Evolutionary conservation across 2,113 vertebrate species (phyloP).

Genomic region (Chrysemys picta): DNA sequence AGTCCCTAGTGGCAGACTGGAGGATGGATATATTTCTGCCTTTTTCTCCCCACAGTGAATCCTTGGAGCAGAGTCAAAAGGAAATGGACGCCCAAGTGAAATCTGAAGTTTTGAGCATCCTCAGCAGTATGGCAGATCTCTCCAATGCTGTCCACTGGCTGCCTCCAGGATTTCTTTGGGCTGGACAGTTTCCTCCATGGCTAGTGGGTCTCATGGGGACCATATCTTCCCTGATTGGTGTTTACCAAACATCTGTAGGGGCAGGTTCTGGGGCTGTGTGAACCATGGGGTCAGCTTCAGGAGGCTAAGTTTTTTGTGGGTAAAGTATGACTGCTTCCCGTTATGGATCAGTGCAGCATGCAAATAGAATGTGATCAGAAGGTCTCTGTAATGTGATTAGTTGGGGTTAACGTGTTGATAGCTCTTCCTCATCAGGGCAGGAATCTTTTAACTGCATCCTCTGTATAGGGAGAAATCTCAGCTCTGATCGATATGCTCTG

Average conservation of each 20-base stretch:
- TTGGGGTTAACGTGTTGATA: background rate
- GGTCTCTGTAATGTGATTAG: background rate
- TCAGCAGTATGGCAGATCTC: conserved; percentile 86
- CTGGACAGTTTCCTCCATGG: conserved; percentile 88
- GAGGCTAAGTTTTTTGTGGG: background rate
- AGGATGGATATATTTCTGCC: background rate
- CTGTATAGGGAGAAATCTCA: background rate
- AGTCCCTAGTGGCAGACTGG: background rate
- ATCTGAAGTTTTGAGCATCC: conserved; percentile 81
- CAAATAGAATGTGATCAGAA: background rate
- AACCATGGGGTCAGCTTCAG: background rate
- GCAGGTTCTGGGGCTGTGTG: conserved; percentile 42
- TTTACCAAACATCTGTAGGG: conserved; percentile 80
- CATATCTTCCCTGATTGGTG: conserved; percentile 87
- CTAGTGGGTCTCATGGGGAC: conserved; percentile 94
- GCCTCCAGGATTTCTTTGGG: conserved; percentile 92
- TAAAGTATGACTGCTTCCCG: background rate
- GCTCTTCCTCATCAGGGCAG: background rate
- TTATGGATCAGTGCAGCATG: background rate
- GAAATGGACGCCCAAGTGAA: conserved; percentile 27
- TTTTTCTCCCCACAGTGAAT: background rate
- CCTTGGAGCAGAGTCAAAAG: background rate
- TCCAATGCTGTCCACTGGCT: conserved; percentile 94
- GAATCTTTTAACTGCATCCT: background rate
- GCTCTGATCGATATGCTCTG: background rate